Conservation (phyloP, 2,113 vertebrate species). For the Microtus pennsylvanicus region DNA sequence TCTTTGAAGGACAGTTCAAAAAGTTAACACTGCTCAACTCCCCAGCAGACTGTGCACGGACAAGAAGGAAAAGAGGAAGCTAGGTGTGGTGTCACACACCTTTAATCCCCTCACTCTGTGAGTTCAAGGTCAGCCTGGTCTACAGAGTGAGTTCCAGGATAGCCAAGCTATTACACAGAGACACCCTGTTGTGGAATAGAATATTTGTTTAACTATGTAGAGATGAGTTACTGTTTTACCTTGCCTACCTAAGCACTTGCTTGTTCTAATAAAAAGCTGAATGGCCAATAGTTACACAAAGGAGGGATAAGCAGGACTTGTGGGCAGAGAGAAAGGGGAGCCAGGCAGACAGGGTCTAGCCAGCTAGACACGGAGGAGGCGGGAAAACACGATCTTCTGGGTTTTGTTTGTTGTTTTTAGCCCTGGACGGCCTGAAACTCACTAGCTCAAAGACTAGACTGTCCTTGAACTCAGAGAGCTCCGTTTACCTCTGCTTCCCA, state of each 20-base stretch:
- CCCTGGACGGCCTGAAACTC: background rate
- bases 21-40: background rate
- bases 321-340: background rate
- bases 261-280: background rate
- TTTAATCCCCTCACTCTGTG: background rate
- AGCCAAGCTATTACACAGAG: background rate
- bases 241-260: background rate
- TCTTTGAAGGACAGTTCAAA: background rate
- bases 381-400: background rate
- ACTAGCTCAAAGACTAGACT: background rate
- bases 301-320: background rate
- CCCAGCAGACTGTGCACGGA: background rate
- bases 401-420: background rate
- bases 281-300: background rate
- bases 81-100: fast-evolving
- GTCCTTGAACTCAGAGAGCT: background rate
- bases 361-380: background rate
- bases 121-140: background rate
- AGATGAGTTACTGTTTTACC: background rate
- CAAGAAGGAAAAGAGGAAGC: background rate
- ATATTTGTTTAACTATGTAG: background rate
- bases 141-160: background rate
- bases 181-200: background rate
- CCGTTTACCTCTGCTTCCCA: background rate
- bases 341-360: background rate